Evolutionary conservation across 1,140 invertebrate genomes (phyloP).

Genomic region (Achroia grisella): DNA sequence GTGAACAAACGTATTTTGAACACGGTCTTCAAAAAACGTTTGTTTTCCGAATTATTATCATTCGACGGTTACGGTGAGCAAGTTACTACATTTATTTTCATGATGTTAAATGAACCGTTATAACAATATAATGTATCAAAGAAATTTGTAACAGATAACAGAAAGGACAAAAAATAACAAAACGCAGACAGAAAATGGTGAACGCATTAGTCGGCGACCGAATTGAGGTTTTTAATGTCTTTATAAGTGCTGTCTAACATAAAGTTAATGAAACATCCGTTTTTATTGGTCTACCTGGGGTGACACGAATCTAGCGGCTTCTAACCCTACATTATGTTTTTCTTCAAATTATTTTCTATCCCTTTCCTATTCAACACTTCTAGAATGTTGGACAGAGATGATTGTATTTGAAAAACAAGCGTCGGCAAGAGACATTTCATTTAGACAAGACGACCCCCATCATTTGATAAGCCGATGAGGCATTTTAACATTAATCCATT

Average conservation of each 20-base stretch:
- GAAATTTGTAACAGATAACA: slow-evolving; percentile 18
- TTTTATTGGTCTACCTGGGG: slow-evolving; percentile 72
- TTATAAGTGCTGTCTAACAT: slow-evolving; percentile 68
- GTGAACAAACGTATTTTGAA: too few relatives aligned
- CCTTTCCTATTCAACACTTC: slow-evolving; percentile 14
- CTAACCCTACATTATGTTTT: slow-evolving; percentile 65
- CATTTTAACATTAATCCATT: slow-evolving; percentile 67
- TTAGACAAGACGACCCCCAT: slow-evolving; percentile 56
- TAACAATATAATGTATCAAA: too few relatives aligned
- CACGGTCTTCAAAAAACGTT: too few relatives aligned
- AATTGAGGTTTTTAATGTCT: slow-evolving; percentile 64
- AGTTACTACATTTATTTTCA: too few relatives aligned
- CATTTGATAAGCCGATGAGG: slow-evolving; percentile 67
- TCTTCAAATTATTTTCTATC: slow-evolving; percentile 57
- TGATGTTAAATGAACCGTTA: too few relatives aligned
- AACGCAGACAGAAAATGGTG: slow-evolving; percentile 14
- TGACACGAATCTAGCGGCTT: slow-evolving; percentile 51
- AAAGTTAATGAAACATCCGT: slow-evolving; percentile 64
- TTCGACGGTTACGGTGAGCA: too few relatives aligned
- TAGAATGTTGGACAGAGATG: slow-evolving; percentile 22
- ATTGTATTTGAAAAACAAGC: slow-evolving; percentile 28
- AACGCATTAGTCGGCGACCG: slow-evolving; percentile 32
- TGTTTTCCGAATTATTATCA: too few relatives aligned
- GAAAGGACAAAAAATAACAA: slow-evolving; percentile 16
- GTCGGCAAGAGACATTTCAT: slow-evolving; percentile 62